Conservation (phyloP, 2,113 vertebrate species). For the Microtus ochrogaster region DNA sequence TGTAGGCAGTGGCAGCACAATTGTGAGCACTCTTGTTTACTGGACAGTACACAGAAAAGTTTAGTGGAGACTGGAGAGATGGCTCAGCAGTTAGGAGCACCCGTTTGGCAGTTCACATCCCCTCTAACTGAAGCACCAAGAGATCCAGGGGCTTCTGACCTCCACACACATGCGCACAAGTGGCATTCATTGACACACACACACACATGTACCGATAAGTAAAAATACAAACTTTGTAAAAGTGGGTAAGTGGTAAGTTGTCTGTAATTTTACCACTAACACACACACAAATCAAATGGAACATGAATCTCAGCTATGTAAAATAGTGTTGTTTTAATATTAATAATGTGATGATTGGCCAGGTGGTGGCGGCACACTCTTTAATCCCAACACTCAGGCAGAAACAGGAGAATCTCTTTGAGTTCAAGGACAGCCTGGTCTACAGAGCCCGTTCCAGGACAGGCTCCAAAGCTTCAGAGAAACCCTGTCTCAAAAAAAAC, state of each 20-base stretch:
- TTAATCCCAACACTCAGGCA: too few species aligned
- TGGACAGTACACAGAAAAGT: not conserved
- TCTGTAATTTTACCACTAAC: not conserved
- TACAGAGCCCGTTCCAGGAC: too few species aligned
- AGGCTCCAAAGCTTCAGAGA: too few species aligned
- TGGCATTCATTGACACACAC: not conserved
- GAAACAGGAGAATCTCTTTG: too few species aligned
- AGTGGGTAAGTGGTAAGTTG: not conserved
- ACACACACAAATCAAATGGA: not conserved
- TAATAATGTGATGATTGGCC: not conserved
- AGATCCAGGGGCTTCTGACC: not conserved
- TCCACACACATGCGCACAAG: not conserved
- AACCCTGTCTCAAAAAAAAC: too few species aligned
- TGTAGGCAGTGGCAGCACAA: too few species aligned
- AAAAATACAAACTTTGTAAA: not conserved
- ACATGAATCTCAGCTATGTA: not conserved
- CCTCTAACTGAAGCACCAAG: not conserved
- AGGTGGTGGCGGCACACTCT: too few species aligned
- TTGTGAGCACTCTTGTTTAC: not conserved
- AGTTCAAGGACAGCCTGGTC: too few species aligned
- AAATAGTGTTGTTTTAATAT: not conserved
- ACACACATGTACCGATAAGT: not conserved
- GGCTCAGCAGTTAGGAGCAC: not conserved
- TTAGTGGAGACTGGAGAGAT: not conserved
- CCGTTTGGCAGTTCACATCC: not conserved